Evolutionary conservation across 2,888 invertebrate genomes (phyloP), one percentile per base, ranked within the genome.

Genomic region (Tubulanus polymorphus): DNA sequence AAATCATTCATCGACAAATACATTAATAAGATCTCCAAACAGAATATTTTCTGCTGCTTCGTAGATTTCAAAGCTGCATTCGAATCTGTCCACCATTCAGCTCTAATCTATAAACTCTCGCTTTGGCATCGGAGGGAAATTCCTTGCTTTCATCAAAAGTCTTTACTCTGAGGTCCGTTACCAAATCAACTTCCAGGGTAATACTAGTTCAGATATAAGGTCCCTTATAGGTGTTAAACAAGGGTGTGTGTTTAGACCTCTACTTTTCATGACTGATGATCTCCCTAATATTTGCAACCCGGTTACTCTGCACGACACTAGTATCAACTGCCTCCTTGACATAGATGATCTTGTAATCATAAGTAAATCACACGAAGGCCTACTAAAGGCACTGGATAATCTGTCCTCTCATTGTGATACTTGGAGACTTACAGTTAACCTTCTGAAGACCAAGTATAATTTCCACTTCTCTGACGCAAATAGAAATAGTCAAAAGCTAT

Each of bases 31-130:
- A n/a, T n/a, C n/a, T n/a, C n/a, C n/a, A n/a, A n/a, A n/a, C n/a
- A n/a, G n/a, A n/a, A n/a, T n/a, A n/a, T n/a, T n/a, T n/a, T n/a
- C n/a, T n/a, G 6, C 41, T 41, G 41, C 15, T 41, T 41, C 15
- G 41, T 41, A 8, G 41, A 41, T 41, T 41, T 41, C 41, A 41
- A 41, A 41, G 15, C 41, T 41, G 41, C 41, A 5, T 41, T 41
- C 15, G 41, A 41, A 18, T 20, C 41, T 15, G 15, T 41, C 15
- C 15, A 5, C 15, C 18, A 23, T 20, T 20, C 5, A 20, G 41
- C 41, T 23, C 15, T 41, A 8, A 5, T 41, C 41, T 41, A 8
- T 41, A 41, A 41, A 23, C 41, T 41, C 3, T 15, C 23, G 41
- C 23, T 23, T 23, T 41, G 41, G 41, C 15, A 41, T 41, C 6